Evolutionary conservation across 2,888 invertebrate species (phyloP), one percentile per base, ranked within the genome.

Genomic region (Cacoxenus indagator): DNA sequence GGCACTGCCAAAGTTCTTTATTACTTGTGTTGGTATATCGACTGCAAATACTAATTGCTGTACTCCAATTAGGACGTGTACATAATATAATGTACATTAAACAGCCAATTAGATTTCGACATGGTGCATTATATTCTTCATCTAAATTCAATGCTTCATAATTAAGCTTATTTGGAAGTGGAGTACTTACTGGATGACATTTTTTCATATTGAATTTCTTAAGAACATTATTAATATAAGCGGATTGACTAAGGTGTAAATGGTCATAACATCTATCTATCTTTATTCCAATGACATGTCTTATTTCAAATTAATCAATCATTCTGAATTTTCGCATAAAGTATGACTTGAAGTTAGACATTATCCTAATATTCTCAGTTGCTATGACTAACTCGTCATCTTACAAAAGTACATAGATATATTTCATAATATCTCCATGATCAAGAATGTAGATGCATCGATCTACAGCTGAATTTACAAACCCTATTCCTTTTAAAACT

Each of bases 331-430:
- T 70, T 2, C 26, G 17, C 65, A 51, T 67, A n/a, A 75, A 48
- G 51, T 73, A 74, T 17, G 46, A n/a, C 26, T 55, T 74, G 24
- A 77, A 71, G 19, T 64, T 66, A 22, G 37, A 62, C 72, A 74
- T 73, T 27, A 46, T 74, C 26, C 73, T 19, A 68, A 48, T 46
- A 71, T 72, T 71, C 54, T 70, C 54, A 51, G 71, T 76, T 26
- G 70, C 76, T 76, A 75, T 75, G 2, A 74, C 71, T 24, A 77
- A n/a, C 62, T 77, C 76, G 66, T 77, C 77, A 0, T 75, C 76
- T 73, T 76, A 75, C 24, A 76, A 59, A 17, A 77, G 45, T n/a
- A 74, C 55, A 74, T 77, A 76, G 51, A 73, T 61, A 68, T 75
- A 75, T 55, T 69, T 70, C n/a, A 9, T 9, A 67, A 69, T 59